Evolutionary conservation across 2,113 vertebrate species (phyloP), one percentile per base, ranked within the genome.

Genomic region (Peromyscus polionotus): DNA sequence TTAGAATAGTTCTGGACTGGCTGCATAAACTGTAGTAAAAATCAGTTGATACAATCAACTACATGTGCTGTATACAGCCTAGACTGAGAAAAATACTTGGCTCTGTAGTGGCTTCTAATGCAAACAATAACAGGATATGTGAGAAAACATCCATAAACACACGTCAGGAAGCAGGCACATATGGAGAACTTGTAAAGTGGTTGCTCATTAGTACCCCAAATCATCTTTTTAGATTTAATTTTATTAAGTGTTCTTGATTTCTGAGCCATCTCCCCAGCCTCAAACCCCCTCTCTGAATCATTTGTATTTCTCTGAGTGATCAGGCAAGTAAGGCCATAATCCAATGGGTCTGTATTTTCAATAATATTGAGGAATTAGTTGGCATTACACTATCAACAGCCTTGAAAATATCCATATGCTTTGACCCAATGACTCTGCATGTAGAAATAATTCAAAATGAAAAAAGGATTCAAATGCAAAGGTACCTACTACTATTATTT

Each of bases 341-440:
- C 54, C 12, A 54, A 54, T 54, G 54, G 54, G 54, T 13, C 54
- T 54, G 54, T 54, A 59, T 26, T 79, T 89, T 79, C 61, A 96
- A 61, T 92, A 95, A 88, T 83, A 42, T 13, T 87, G 24, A 97
- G 13, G 45, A 95, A 92, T 68, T 72, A 54, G n/a, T 68, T 72
- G 54, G n/a, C 42, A 89, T 93, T 83, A 48, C 88, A 51, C 65
- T 85, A 65, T 91, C 87, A 89, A 59, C n/a, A 80, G 22, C 16
- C 26, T 96, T 86, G 24, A 94, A 88, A 89, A 96, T 63, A 96
- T 51, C 54, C 20, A 85, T 54, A 48, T 20, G 73, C 33, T 89
- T 77, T 95, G 42, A 84, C 10, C 0, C 92, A 92, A 36, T 90
- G 90, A 88, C 80, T 93, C 80, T 87, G 26, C n/a, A 80, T 39